These are phyloP conservation scores for Anthophora plumipes DNA, from an alignment of 2,888 invertebrate genomes.

Conservation along the genomic window DNA sequence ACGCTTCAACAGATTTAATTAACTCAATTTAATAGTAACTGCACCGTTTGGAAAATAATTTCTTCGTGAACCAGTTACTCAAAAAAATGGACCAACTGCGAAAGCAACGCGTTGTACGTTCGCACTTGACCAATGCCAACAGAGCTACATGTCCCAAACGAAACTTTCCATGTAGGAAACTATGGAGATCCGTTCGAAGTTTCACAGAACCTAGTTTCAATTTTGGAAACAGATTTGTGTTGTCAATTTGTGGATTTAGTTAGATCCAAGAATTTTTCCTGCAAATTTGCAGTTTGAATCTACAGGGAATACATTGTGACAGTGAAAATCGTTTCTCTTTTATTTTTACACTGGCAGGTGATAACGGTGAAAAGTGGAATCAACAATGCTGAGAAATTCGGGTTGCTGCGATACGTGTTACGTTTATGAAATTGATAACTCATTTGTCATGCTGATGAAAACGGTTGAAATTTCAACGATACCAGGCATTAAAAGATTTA, in stretches of 20 bases:
- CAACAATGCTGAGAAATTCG: background rate
- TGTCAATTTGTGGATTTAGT: background rate
- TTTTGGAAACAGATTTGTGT: conserved; percentile 8
- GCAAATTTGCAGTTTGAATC: conserved; percentile 1
- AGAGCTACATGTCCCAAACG: background rate
- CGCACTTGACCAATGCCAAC: background rate
- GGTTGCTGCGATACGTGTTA: conserved; percentile 34
- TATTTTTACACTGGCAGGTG: background rate
- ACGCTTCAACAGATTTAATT: too few relatives aligned
- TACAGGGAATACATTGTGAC: background rate
- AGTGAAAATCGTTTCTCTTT: background rate
- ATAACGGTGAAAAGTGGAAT: conserved; percentile 10
- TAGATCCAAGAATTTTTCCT: background rate
- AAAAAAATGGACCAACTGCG: too few relatives aligned
- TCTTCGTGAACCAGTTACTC: too few relatives aligned
- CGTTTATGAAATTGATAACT: conserved; percentile 31
- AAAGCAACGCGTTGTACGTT: too few relatives aligned
- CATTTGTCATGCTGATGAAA: conserved; percentile 38
- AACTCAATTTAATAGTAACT: too few relatives aligned
- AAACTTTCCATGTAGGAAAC: background rate
- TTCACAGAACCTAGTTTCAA: background rate
- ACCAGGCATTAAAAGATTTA: conserved; percentile 43
- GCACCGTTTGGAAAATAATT: too few relatives aligned
- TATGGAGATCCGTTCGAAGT: background rate
- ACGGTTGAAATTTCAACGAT: conserved; percentile 20